phyloP scores from a whole-genome alignment of 2,888 invertebrate species.

The Lymantria dispar region DNA sequence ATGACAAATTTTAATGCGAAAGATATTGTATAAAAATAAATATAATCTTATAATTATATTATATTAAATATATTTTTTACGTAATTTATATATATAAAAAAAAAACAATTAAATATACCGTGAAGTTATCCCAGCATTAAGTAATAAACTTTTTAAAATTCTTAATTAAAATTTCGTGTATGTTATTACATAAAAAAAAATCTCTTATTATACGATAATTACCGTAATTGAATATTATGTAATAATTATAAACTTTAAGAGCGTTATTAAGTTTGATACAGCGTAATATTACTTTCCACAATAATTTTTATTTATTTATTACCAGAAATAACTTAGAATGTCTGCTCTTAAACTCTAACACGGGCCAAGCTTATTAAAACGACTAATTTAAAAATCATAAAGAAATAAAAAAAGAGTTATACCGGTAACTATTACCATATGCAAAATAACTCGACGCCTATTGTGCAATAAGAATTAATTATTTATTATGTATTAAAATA shows the following conservation, averaged over 20 bases:
- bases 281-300: slow-evolving; percentile 7
- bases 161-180: not conserved
- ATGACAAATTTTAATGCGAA: no score
- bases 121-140: no score
- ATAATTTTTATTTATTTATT: slow-evolving; percentile 6
- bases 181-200: not conserved
- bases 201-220: not conserved
- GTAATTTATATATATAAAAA: no score
- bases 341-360: slow-evolving; percentile 19
- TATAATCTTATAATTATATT: no score
- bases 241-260: not conserved
- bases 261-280: not conserved
- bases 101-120: no score
- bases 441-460: slow-evolving; percentile 37
- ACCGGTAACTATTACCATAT: slow-evolving; percentile 42
- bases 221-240: not conserved
- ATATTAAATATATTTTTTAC: no score
- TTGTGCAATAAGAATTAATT: slow-evolving; percentile 38
- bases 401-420: slow-evolving; percentile 36
- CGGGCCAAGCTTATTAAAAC: slow-evolving; percentile 21
- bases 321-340: slow-evolving; percentile 24
- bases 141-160: not conserved
- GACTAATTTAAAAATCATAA: slow-evolving; percentile 29
- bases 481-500: slow-evolving; percentile 20
- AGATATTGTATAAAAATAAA: no score